Conservation (phyloP, 2,888 invertebrate species). For the Oeneis ivallda region DNA sequence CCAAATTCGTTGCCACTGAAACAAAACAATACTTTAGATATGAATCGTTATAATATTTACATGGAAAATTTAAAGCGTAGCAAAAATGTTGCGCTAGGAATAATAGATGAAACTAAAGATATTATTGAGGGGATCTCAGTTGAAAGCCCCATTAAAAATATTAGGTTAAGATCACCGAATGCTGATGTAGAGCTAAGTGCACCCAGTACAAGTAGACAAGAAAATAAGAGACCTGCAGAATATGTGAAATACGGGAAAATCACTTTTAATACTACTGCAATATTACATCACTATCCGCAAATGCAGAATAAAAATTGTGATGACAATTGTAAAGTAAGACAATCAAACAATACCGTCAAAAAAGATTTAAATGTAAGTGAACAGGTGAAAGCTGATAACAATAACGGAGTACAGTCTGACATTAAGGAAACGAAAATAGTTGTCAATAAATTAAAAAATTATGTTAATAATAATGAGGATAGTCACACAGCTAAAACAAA, state of each 20-base stretch:
- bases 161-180: constrained; percentile 51
- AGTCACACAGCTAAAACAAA: constrained; percentile 44
- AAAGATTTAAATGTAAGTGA: constrained; percentile 58
- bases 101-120: constrained; percentile 70
- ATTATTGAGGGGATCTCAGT: constrained; percentile 53
- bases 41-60: constrained; percentile 72
- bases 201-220: constrained; percentile 63
- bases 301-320: constrained; percentile 52
- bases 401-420: constrained; percentile 54
- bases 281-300: constrained; percentile 75
- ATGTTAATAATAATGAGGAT: constrained; percentile 63
- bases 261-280: constrained; percentile 74
- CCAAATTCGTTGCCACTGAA: constrained; percentile 74
- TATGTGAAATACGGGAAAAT: constrained; percentile 73
- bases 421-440: constrained; percentile 46
- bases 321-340: constrained; percentile 31
- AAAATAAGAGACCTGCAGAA: constrained; percentile 60
- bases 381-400: constrained; percentile 55
- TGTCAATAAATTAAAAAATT: constrained; percentile 51
- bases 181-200: constrained; percentile 55
- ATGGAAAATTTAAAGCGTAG: constrained; percentile 71
- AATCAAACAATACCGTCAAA: constrained; percentile 53
- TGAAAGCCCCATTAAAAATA: constrained; percentile 46
- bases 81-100: constrained; percentile 66
- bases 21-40: constrained; percentile 73